A percentile compares a stretch with the other conserved stretches of the same genome.
Evolutionary conservation across 1,140 invertebrate species (phyloP).

Genomic region (Leptinotarsa defecta): DNA sequence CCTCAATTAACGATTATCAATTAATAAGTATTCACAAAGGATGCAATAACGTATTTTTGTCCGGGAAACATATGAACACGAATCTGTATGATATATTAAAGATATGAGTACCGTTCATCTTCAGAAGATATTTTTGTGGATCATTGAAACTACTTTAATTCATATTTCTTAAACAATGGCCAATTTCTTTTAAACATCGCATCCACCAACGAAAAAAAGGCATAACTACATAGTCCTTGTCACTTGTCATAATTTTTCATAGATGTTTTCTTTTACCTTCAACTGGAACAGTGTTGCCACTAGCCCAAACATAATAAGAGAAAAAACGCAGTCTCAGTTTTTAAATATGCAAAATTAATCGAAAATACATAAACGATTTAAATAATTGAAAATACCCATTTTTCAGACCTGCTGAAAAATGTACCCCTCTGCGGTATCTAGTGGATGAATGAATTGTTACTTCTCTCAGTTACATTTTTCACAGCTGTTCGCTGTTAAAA

Average conservation of each 20-base stretch:
- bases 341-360: too few relatives aligned
- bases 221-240: neutral
- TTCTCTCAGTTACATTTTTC: too few relatives aligned
- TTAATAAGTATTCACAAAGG: neutral
- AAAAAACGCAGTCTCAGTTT: too few relatives aligned
- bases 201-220: conserved; percentile 2
- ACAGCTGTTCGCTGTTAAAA: too few relatives aligned
- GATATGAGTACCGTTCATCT: conserved; percentile 13
- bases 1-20: neutral
- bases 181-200: conserved; percentile 10
- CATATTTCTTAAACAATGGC: conserved; percentile 4
- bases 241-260: neutral
- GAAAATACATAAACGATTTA: too few relatives aligned
- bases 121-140: neutral
- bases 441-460: too few relatives aligned
- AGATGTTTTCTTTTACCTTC: neutral
- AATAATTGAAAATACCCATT: too few relatives aligned
- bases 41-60: neutral
- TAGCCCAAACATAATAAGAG: too few relatives aligned
- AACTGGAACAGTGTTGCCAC: too few relatives aligned
- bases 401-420: too few relatives aligned
- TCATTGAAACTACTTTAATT: neutral
- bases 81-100: neutral
- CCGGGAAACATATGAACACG: neutral
- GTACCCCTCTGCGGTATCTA: too few relatives aligned